Evolutionary conservation across 1,140 invertebrate genomes (phyloP).

Genomic region (Saccostrea glomerata): DNA sequence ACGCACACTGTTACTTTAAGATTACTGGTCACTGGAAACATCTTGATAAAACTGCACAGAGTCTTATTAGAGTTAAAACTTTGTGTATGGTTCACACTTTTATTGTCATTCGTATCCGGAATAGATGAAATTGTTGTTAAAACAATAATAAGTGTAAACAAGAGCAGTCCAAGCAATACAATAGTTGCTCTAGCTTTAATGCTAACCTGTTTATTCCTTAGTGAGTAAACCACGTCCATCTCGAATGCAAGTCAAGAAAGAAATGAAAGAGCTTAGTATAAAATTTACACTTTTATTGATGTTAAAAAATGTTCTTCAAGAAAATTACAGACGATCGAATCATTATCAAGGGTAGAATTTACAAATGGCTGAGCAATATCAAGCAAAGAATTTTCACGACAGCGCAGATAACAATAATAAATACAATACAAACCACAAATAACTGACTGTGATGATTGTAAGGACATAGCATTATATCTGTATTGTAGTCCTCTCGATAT

Average conservation of each 20-base stretch:
- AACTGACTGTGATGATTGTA: neutral
- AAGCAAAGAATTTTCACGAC: neutral
- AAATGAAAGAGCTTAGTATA: too few species aligned
- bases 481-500: neutral
- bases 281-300: too few species aligned
- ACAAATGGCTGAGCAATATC: neutral
- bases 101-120: too few species aligned
- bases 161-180: neutral
- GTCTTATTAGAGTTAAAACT: neutral
- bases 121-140: too few species aligned
- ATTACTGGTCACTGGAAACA: neutral
- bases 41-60: conserved; percentile 12
- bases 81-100: neutral
- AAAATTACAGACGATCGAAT: too few species aligned
- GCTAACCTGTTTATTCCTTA: too few species aligned
- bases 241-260: too few species aligned
- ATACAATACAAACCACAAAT: conserved; percentile 37
- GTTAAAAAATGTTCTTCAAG: too few species aligned
- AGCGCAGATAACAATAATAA: conserved; percentile 20
- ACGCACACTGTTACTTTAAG: neutral
- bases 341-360: too few species aligned
- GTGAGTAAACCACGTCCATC: neutral
- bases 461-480: neutral
- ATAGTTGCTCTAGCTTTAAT: too few species aligned
- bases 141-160: neutral